Evolutionary conservation across 1,140 invertebrate genomes (phyloP).

Genomic region (Lucilia sericata): DNA sequence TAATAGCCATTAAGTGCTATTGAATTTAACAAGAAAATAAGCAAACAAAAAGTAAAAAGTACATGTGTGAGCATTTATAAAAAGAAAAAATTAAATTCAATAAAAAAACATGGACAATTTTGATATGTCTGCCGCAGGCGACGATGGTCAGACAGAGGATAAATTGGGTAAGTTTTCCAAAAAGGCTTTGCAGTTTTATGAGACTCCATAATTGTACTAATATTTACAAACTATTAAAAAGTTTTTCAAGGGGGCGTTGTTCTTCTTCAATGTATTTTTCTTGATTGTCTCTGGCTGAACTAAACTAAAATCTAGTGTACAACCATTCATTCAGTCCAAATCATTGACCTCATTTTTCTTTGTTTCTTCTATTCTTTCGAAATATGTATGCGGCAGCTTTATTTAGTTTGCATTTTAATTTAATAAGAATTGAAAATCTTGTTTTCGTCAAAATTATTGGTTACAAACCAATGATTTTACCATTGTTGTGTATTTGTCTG

Average conservation of each 20-base stretch:
- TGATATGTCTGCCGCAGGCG: slow-evolving; percentile 4
- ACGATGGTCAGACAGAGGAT: slow-evolving; percentile 32
- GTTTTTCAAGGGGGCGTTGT: neutral
- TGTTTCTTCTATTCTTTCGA: neutral
- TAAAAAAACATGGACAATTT: slow-evolving; percentile 36
- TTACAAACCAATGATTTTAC: neutral
- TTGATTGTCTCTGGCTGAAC: neutral
- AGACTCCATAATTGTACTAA: too few species aligned
- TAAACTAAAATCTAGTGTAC: neutral
- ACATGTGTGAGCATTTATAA: neutral
- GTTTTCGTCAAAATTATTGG: neutral
- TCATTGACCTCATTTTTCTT: slow-evolving; percentile 19
- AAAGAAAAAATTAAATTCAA: neutral
- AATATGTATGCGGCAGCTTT: neutral
- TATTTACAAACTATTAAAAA: neutral
- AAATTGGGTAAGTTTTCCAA: slow-evolving; percentile 33
- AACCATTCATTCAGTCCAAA: neutral
- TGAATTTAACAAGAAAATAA: neutral
- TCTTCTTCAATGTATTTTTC: neutral
- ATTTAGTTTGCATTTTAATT: neutral
- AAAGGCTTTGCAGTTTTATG: too few species aligned
- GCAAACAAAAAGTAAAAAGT: neutral
- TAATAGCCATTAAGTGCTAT: neutral
- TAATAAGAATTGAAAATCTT: neutral
- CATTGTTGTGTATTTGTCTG: neutral